Conservation (phyloP, 2,797 vertebrate species). For the Acipenser ruthenus region DNA sequence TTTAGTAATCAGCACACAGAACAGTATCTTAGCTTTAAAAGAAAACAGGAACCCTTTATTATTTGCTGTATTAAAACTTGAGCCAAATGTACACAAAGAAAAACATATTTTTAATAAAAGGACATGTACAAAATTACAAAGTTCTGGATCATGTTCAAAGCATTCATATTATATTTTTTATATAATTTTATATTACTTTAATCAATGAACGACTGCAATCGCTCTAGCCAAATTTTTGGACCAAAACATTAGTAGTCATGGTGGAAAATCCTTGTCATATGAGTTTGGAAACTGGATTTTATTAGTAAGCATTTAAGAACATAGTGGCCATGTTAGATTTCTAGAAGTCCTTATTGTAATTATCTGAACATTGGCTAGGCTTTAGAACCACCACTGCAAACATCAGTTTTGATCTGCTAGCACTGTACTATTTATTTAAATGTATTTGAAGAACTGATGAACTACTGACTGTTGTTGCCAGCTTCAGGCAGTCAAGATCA, state of each 20-base stretch:
- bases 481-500: no score
- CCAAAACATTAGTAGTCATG: background rate
- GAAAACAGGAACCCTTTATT: constrained; percentile 27
- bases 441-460: no score
- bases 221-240: constrained; percentile 10
- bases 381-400: no score
- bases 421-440: no score
- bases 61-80: constrained; percentile 3
- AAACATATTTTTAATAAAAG: constrained; percentile 6
- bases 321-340: background rate
- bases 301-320: constrained; percentile 10
- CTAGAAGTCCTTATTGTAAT: no score
- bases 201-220: constrained; percentile 18
- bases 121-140: constrained; percentile 15
- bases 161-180: constrained; percentile 11
- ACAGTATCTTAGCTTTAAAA: constrained; percentile 27
- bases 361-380: no score
- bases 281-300: constrained; percentile 12
- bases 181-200: constrained; percentile 19
- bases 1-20: constrained; percentile 30
- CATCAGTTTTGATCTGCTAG: no score
- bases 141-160: constrained; percentile 14
- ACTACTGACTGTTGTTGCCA: no score
- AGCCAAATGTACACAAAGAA: constrained; percentile 21
- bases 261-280: constrained; percentile 7